Percentiles rank a stretch among this genome's conserved stretches.
phyloP scores from a whole-genome alignment of 2,113 vertebrate species.

The Xyrauchen texanus region DNA sequence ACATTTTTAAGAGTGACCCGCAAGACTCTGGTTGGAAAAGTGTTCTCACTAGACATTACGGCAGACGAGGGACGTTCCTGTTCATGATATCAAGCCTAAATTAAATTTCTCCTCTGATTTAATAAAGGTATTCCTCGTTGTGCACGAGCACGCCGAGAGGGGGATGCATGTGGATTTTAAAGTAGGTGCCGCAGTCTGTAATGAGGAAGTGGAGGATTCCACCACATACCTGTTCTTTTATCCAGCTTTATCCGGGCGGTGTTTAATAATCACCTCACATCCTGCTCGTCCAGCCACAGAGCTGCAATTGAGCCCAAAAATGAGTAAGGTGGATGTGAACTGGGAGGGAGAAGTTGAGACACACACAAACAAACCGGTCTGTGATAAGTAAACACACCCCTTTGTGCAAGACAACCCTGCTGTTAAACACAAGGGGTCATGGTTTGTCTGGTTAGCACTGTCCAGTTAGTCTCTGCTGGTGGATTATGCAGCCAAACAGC shows the following conservation, averaged over 20 bases:
- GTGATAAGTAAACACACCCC: constrained; percentile 23
- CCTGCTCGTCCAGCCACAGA: constrained; percentile 57
- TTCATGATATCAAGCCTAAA: constrained; percentile 67
- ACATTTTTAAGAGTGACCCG: constrained; percentile 4
- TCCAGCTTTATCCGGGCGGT: constrained; percentile 40
- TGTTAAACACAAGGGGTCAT: too few species aligned
- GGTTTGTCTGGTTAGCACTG: too few species aligned
- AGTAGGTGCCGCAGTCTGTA: constrained; percentile 46
- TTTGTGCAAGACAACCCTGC: constrained; percentile 1
- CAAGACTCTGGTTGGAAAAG: neutral
- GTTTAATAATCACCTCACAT: constrained; percentile 66
- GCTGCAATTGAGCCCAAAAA: constrained; percentile 23
- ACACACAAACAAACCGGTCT: constrained; percentile 24
- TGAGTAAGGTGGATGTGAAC: constrained; percentile 1
- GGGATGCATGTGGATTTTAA: constrained; percentile 60
- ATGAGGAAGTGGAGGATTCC: constrained; percentile 50
- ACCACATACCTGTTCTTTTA: constrained; percentile 50
- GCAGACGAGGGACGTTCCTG: constrained; percentile 51
- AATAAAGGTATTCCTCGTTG: constrained; percentile 57
- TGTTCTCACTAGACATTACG: constrained; percentile 37
- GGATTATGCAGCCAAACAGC: too few species aligned
- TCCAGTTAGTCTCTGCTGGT: too few species aligned
- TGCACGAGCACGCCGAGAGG: constrained; percentile 45
- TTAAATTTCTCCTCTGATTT: constrained; percentile 57
- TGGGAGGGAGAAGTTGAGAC: constrained; percentile 40